Evolutionary conservation across 2,888 invertebrate species (phyloP).

Genomic region (Eupithecia subumbrata): DNA sequence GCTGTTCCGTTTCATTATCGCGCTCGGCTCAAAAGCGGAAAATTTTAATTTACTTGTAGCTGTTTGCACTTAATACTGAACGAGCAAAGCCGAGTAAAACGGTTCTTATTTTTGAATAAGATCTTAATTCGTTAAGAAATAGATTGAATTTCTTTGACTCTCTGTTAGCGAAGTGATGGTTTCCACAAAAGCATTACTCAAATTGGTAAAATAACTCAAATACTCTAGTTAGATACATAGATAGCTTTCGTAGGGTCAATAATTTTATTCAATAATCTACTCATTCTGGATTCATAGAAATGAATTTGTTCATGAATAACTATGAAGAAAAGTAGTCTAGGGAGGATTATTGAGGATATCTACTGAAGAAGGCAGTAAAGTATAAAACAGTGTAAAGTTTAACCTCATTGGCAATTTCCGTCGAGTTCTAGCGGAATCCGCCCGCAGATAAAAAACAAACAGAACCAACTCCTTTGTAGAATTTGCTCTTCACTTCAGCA

Average conservation of each 20-base stretch:
- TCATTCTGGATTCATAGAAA: neutral
- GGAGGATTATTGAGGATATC: conserved; percentile 13
- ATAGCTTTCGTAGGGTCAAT: conserved; percentile 1
- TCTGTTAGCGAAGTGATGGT: conserved; percentile 11
- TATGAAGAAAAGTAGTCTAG: conserved; percentile 3
- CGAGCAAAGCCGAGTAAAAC: conserved; percentile 22
- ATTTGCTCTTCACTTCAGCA: conserved; percentile 49
- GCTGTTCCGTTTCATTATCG: conserved; percentile 38
- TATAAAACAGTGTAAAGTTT: conserved; percentile 48
- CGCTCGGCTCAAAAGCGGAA: conserved; percentile 35
- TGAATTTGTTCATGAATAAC: conserved; percentile 6
- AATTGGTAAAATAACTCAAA: neutral
- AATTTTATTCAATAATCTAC: neutral
- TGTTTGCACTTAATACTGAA: conserved; percentile 37
- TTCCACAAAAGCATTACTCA: neutral
- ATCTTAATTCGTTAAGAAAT: conserved; percentile 19
- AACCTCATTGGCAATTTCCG: conserved; percentile 55
- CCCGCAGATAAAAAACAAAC: conserved; percentile 52
- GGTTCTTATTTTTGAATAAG: conserved; percentile 25
- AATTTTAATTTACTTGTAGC: conserved; percentile 42
- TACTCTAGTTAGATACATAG: neutral
- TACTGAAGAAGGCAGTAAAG: conserved; percentile 23
- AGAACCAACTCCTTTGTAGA: conserved; percentile 50
- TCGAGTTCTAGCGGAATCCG: conserved; percentile 49
- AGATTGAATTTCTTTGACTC: conserved; percentile 28